Conservation (phyloP, 2,888 invertebrate genomes). For the Alsophila aescularia region DNA sequence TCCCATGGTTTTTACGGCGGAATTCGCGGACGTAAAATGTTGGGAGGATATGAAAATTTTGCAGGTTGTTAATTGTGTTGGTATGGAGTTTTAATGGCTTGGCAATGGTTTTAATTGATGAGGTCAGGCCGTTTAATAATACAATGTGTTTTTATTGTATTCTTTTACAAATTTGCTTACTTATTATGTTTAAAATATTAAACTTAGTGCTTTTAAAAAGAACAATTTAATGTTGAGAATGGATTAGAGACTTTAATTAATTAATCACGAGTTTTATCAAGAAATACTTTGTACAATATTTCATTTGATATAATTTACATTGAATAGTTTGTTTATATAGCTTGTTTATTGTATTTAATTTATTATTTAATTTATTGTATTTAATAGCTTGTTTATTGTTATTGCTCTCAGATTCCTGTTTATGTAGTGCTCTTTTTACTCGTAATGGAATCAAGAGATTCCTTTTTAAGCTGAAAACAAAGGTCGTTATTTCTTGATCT, state of each 20-base stretch:
- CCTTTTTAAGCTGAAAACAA: constrained; percentile 34
- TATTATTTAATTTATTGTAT: too few species aligned
- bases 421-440: constrained; percentile 4
- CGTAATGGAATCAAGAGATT: constrained; percentile 24
- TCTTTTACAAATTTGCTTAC: not conserved
- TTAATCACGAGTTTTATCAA: too few species aligned
- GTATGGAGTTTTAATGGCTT: constrained; percentile 42
- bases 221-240: too few species aligned
- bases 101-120: constrained; percentile 16
- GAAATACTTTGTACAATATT: too few species aligned
- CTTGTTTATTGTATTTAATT: too few species aligned
- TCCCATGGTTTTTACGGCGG: constrained; percentile 72
- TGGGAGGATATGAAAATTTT: constrained; percentile 65
- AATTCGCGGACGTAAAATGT: constrained; percentile 60
- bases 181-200: not conserved
- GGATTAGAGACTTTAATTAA: too few species aligned
- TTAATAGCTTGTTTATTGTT: too few species aligned
- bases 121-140: constrained; percentile 8
- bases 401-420: too few species aligned
- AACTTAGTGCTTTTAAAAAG: not conserved
- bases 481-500: constrained; percentile 36
- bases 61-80: constrained; percentile 46
- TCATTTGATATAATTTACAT: too few species aligned
- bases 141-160: not conserved
- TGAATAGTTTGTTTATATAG: too few species aligned